Conservation (phyloP, 1,140 invertebrate species). For the Hirudo medicinalis region DNA sequence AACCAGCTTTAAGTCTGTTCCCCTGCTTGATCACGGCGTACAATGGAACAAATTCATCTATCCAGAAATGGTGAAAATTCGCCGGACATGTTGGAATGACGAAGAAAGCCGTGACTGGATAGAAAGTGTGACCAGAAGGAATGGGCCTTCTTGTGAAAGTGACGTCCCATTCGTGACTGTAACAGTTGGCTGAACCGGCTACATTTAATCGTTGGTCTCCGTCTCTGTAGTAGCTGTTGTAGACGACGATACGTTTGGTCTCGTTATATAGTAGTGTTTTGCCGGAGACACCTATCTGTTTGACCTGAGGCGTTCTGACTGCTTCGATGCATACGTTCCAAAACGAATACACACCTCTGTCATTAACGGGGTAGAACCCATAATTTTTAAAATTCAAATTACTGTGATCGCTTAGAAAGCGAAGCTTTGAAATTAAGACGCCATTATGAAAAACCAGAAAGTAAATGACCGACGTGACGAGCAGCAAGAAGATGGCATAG, state of each 20-base stretch:
- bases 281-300: neutral
- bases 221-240: conserved; percentile 13
- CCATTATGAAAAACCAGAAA: too few species aligned
- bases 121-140: neutral
- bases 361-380: conserved; percentile 17
- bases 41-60: conserved; percentile 14
- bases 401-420: neutral
- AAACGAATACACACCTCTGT: conserved; percentile 16
- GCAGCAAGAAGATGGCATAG: too few species aligned
- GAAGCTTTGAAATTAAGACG: too few species aligned
- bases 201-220: neutral
- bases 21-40: conserved; percentile 10
- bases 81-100: neutral
- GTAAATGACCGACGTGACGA: too few species aligned
- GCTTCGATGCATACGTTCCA: conserved; percentile 18
- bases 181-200: neutral
- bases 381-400: conserved; percentile 9
- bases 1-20: neutral
- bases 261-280: conserved; percentile 1
- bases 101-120: conserved; percentile 13
- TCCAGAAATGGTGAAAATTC: conserved; percentile 20
- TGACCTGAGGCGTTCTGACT: neutral
- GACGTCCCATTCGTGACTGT: conserved; percentile 7
- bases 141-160: neutral
- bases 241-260: conserved; percentile 15